Base-by-base conservation (phyloP, 2,888 invertebrate genomes). In the Cantharis flavilabris region DNA sequence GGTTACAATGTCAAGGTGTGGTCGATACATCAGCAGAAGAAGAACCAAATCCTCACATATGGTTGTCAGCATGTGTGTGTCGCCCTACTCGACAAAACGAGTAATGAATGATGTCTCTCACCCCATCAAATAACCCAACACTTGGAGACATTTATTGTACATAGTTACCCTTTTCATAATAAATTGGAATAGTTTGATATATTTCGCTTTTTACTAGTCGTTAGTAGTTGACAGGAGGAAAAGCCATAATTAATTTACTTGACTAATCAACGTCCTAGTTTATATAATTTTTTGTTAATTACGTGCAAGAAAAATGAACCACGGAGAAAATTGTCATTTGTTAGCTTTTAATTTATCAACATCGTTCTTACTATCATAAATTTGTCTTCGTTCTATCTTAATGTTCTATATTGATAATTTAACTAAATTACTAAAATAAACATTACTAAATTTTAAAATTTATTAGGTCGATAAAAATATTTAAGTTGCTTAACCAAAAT, bases 1-100 rank as follows among this genome's bases (percentile, higher is more conserved):
- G 64, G 13, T 18, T 33, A 72, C 75, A 78, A 75, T 75, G 75
- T 79, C 78, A 77, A 80, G 80, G 80, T 80, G 80, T 79, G 80
- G 77, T 69, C 71, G 74, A 73, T 75, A 74, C 75, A 65, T 71
- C 73, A 75, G 75, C 76, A 75, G 69, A 79, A 77, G 79, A 78
- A 71, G 79, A 79, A 75, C 71, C 76, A 75, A 75, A 79, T 69
- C 77, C 18, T 16, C 69, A 75, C 78, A 73, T 72, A 78, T 73
- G 75, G 63, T 67, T 76, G 78, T 75, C 78, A 75, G 72, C 75
- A 76, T 78, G 74, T 67, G 65, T 23, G 23, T 76, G 76, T 72
- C 78, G 62, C 76, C 79, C 78, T 75, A 75, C 70, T 49, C 23
- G 26, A 30, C 71, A 76, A 79, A 72, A 26, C 71, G 76, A 79